Percentiles rank a stretch among this genome's conserved stretches.
These are phyloP conservation scores for Ostrea denselamellosa DNA, from an alignment of 1,140 invertebrate species.

Conservation along the genomic window DNA sequence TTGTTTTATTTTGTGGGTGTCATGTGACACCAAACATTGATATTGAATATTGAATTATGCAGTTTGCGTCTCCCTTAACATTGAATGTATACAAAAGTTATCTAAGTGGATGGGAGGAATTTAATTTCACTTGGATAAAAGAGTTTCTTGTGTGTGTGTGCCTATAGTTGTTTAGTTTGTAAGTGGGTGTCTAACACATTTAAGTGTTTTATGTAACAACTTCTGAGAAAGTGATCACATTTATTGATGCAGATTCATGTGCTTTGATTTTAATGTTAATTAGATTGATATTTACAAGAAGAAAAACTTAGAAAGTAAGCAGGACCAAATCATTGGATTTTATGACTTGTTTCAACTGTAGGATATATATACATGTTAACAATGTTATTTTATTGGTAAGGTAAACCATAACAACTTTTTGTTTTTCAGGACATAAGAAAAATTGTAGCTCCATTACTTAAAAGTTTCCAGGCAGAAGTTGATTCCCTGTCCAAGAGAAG, in stretches of 20 bases:
- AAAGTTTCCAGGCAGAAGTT: constrained; percentile 82
- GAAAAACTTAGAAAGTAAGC: background rate
- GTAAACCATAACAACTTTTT: background rate
- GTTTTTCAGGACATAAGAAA: constrained; percentile 80
- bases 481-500: constrained; percentile 81
- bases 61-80: constrained; percentile 25
- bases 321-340: background rate
- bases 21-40: constrained; percentile 41
- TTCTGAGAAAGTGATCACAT: background rate
- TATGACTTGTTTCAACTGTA: background rate
- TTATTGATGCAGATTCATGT: constrained; percentile 11
- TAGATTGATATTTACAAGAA: background rate
- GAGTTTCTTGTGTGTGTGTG: background rate
- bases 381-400: background rate
- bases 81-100: constrained; percentile 39
- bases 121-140: constrained; percentile 23
- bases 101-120: constrained; percentile 37
- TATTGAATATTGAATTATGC: constrained; percentile 46
- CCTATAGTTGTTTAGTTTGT: background rate
- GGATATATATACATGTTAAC: background rate
- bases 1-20: constrained; percentile 43
- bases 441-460: constrained; percentile 81
- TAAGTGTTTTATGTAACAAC: constrained; percentile 4
- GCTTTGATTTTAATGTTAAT: constrained; percentile 7
- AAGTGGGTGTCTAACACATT: constrained; percentile 21